Base-by-base conservation (phyloP, 2,797 vertebrate species). In the Heliangelus exortis region DNA sequence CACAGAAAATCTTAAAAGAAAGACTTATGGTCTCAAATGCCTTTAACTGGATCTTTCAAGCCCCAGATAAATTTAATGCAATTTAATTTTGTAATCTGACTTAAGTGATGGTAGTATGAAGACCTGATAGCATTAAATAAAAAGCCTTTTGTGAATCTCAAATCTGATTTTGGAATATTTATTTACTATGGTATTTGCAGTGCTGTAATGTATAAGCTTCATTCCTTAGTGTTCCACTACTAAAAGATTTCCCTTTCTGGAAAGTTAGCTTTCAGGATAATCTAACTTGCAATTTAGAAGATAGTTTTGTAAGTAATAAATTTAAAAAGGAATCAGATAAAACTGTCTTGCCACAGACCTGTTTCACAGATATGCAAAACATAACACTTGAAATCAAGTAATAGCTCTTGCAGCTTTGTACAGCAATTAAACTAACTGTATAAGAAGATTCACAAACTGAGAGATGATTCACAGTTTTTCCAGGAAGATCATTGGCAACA, bases 401-500 rank as follows among this genome's bases (percentile, higher is more conserved):
- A 63, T 66, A 77, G 62, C 33, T 87, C 63, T 76, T 83, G 67
- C 76, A 93, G 50, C 7, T 63, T 76, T 84, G 71, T 73, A 33
- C 28, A 43, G 62, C 65, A 83, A 66, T 58, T 89, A 96, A 96
- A 82, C 65, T 86, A 92, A 90, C 9, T 81, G 90, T 80, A 51
- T 82, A 76, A 79, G 75, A 66, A 93, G 66, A 89, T 6, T 33
- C 28, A 86, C 43, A 85, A 54, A 59, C 39, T 43, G 77, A 94
- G 85, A 93, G 86, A 97, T 95, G 81, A 93, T 92, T 91, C 94
- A 90, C 91, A 94, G 31, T 90, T 93, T 54, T 87, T 93, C 91
- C 94, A 94, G 89, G 93, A 92, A 89, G 91, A 90, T 87, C 50
- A 69, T 28, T 92, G 77, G 75, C 89, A 97, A 93, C 43, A 90